A percentile compares a stretch with the other conserved stretches of the same genome.
phyloP scores from a whole-genome alignment of 1,140 invertebrate genomes.

The Eriosoma lanigerum region DNA sequence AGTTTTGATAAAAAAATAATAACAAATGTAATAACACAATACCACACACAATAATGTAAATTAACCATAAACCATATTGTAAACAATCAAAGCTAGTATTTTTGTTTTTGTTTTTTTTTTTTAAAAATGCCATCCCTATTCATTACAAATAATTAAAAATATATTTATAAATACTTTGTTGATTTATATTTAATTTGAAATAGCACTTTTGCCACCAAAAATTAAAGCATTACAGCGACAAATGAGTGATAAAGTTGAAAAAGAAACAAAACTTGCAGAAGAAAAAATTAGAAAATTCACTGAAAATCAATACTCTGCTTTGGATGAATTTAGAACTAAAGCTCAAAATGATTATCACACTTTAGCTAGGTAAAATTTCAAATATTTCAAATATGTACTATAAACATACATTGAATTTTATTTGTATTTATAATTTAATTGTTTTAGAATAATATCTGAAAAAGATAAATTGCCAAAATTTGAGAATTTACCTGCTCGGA shows the following conservation, averaged over 20 bases:
- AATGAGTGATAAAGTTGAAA: conserved; percentile 60
- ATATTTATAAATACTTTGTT: too few relatives aligned
- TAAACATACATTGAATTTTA: too few relatives aligned
- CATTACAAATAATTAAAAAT: too few relatives aligned
- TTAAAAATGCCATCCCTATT: too few relatives aligned
- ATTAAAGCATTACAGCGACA: conserved; percentile 60
- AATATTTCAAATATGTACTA: conserved; percentile 4
- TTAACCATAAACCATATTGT: too few relatives aligned
- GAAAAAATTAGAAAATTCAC: conserved; percentile 62
- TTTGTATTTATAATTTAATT: background rate
- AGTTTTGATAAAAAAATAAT: too few relatives aligned
- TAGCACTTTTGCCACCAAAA: conserved; percentile 38
- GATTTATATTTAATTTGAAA: background rate
- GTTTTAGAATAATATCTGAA: conserved; percentile 43
- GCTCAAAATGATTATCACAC: conserved; percentile 61
- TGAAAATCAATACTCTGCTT: conserved; percentile 61
- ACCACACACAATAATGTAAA: too few relatives aligned
- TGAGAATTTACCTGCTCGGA: conserved; percentile 32
- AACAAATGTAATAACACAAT: too few relatives aligned
- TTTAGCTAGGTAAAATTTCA: conserved; percentile 60
- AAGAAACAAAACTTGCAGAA: conserved; percentile 60
- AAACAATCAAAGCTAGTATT: too few relatives aligned
- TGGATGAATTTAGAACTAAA: conserved; percentile 61
- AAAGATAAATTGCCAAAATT: conserved; percentile 31
- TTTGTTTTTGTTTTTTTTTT: too few relatives aligned